Base-by-base conservation (phyloP, 1,140 invertebrate genomes). In the Dolichoris vasculosae region DNA sequence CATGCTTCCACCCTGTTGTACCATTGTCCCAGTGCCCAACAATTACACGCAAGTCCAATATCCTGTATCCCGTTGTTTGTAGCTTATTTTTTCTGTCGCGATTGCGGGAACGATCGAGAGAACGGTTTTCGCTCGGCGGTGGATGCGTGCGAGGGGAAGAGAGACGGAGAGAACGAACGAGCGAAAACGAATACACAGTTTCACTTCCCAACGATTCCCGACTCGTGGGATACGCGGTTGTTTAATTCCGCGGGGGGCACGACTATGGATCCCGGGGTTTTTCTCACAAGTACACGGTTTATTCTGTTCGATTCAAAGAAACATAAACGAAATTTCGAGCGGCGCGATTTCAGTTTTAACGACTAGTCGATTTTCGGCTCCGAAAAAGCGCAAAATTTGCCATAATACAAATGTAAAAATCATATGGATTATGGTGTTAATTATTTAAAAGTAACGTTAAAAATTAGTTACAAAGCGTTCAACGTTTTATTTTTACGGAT, bases 201-300 rank as follows among this genome's bases (percentile, higher is more conserved):
- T 40, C 2, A 71, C 23, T 73, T 7, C 38, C 3, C 73, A 32
- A 26, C 26, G 55, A 35, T 13, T 1, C 46, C n/a, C 13, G 40
- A 63, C 17, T 78, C 75, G 83, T 79, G 83, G 83, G 83, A 84
- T 79, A 23, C 64, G 76, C 32, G 76, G 35, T 35, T 23, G 11
- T 67, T 77, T 15, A 3, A 51, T 83, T 73, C 81, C 35, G 40
- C 51, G 82, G 55, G 26, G 43, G 64, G 64, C 30, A 43, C 71
- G 17, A 51, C n/a, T 67, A 8, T 17, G 40, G 23, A 15, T 13
- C 30, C 32, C 8, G 38, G n/a, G n/a, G 46, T 46, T 80, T 79
- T 64, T 40, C 23, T 78, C 76, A 59, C 76, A 59, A 59, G 30
- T 38, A 20, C 30, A 0, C 13, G 17, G 8, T 23, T 26, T 6